phyloP scores from a whole-genome alignment of 2,113 vertebrate species.

The Crotalus horridus region DNA sequence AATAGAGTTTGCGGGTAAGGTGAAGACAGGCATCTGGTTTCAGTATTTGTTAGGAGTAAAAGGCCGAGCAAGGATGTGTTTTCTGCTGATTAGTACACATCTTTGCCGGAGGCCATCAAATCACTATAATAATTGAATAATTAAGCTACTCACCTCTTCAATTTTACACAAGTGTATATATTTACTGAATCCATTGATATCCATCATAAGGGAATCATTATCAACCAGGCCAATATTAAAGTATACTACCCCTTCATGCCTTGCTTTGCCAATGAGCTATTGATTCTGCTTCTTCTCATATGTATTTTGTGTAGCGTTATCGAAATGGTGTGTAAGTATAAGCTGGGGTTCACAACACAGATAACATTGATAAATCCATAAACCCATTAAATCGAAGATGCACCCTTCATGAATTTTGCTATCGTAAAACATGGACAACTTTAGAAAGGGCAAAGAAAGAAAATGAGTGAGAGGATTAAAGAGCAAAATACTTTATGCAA shows the following conservation, averaged over 20 bases:
- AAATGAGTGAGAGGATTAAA: not conserved
- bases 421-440: not conserved
- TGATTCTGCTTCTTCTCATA: not conserved
- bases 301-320: not conserved
- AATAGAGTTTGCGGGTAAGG: not conserved
- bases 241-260: not conserved
- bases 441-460: not conserved
- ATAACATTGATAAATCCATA: not conserved
- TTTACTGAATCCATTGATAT: slow-evolving; percentile 26
- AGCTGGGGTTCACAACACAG: not conserved
- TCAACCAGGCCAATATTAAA: slow-evolving; percentile 14
- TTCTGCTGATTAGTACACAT: slow-evolving; percentile 24
- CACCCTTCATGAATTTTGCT: not conserved
- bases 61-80: not conserved
- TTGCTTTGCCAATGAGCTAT: not conserved
- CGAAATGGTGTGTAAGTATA: not conserved
- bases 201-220: slow-evolving; percentile 25
- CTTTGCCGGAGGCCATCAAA: slow-evolving; percentile 8
- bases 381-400: not conserved
- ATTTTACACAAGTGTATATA: slow-evolving; percentile 14
- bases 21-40: not conserved
- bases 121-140: slow-evolving; percentile 15
- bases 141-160: slow-evolving; percentile 25
- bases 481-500: not conserved
- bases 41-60: slow-evolving; percentile 9